phyloP scores from a whole-genome alignment of 2,888 invertebrate species.

The Perithous albicinctus region DNA sequence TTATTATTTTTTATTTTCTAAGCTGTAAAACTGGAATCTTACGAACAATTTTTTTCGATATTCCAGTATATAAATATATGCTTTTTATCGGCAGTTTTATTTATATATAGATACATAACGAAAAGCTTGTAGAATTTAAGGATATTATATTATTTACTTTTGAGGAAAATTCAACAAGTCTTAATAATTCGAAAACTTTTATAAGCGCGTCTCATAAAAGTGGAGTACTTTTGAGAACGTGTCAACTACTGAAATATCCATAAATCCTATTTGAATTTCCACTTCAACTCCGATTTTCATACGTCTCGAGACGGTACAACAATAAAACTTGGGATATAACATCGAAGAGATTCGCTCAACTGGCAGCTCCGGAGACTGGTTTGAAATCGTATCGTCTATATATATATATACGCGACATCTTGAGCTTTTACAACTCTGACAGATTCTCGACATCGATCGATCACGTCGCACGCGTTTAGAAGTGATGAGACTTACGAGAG shows the following conservation, averaged over 20 bases:
- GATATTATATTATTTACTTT: not conserved
- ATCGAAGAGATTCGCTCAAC: not conserved
- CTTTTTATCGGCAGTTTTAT: not conserved
- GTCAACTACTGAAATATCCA: not conserved
- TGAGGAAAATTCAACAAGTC: not conserved
- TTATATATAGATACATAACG: too few species aligned
- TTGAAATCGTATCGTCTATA: slow-evolving; percentile 8
- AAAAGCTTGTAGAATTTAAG: too few species aligned
- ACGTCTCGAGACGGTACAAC: not conserved
- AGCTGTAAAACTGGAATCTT: too few species aligned
- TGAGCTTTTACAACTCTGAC: slow-evolving; percentile 7
- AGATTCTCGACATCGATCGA: slow-evolving; percentile 3
- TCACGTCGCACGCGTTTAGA: not conserved
- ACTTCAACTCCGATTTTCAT: not conserved
- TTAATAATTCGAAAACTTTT: too few species aligned
- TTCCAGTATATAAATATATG: too few species aligned
- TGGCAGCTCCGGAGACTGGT: not conserved
- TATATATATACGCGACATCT: not conserved
- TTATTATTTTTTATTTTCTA: too few species aligned
- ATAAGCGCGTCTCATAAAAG: too few species aligned
- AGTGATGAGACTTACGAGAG: not conserved
- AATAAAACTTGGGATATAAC: slow-evolving; percentile 12
- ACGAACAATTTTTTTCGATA: too few species aligned
- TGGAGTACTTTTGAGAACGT: not conserved
- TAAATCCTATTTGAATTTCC: not conserved